Evolutionary conservation across 2,113 vertebrate species (phyloP).

Genomic region (Mustela lutreola): DNA sequence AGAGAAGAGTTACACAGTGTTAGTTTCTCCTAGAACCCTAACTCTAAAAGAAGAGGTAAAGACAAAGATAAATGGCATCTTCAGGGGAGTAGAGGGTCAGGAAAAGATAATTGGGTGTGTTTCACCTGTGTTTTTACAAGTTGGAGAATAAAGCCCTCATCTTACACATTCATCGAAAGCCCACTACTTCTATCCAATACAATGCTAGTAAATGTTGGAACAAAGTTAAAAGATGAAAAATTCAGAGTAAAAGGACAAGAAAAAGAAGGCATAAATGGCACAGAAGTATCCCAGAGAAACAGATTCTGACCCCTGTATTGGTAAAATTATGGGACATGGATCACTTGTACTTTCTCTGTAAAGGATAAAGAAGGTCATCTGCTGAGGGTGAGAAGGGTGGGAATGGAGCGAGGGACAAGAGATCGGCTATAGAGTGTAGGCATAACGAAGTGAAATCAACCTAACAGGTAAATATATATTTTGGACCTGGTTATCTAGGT

Average conservation of each 20-base stretch:
- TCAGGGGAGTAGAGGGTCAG: neutral
- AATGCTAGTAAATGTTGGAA: neutral
- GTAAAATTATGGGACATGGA: neutral
- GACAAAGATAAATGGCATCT: neutral
- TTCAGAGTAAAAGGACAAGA: neutral
- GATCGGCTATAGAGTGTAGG: neutral
- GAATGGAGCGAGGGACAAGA: neutral
- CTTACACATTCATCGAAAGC: neutral
- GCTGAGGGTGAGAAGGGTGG: neutral
- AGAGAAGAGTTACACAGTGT: neutral
- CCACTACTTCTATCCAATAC: neutral
- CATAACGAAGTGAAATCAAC: neutral
- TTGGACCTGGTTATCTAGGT: slow-evolving; percentile 43
- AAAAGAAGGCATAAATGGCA: neutral
- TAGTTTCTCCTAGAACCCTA: neutral
- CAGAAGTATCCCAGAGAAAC: neutral
- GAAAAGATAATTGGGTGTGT: neutral
- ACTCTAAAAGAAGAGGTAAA: neutral
- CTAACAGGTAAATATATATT: slow-evolving; percentile 12
- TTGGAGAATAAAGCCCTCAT: neutral
- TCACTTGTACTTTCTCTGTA: neutral
- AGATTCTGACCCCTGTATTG: neutral
- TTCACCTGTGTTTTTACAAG: neutral
- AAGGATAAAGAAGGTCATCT: neutral
- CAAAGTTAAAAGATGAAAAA: neutral